Evolutionary conservation across 2,797 vertebrate species (phyloP).

Genomic region (Oophaga sylvatica): DNA sequence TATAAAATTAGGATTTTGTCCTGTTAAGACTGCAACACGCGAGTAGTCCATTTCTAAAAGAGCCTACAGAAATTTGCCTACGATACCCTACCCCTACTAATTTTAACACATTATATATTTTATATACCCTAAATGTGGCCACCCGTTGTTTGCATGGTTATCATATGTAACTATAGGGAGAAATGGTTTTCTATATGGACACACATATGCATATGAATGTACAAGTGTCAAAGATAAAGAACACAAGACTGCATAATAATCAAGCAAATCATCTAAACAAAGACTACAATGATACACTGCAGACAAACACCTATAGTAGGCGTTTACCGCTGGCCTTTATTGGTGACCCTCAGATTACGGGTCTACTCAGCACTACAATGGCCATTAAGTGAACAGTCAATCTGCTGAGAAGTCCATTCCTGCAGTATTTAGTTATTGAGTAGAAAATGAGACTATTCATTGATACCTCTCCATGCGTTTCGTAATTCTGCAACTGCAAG

Average conservation of each 20-base stretch:
- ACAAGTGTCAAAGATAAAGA: not conserved
- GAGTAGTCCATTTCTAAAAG: too few species aligned
- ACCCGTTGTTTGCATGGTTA: not conserved
- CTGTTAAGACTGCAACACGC: too few species aligned
- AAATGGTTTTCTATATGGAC: not conserved
- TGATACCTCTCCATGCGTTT: not conserved
- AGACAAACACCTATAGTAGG: not conserved
- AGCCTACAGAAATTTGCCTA: too few species aligned
- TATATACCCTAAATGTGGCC: not conserved
- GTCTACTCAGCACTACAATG: not conserved
- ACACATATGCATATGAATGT: not conserved
- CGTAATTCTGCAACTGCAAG: not conserved
- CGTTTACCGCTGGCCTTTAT: not conserved
- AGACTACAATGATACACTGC: slow-evolving; percentile 25
- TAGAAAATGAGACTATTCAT: not conserved
- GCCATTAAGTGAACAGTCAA: not conserved
- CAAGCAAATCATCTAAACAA: slow-evolving; percentile 23
- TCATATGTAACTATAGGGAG: not conserved
- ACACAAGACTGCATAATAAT: not conserved
- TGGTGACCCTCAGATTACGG: not conserved
- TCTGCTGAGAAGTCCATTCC: not conserved
- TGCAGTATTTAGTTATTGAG: not conserved
- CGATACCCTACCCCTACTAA: too few species aligned
- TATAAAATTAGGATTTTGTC: too few species aligned
- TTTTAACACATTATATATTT: not conserved